Base-by-base conservation (phyloP, 2,888 invertebrate species). In the Oxytorus armatus region DNA sequence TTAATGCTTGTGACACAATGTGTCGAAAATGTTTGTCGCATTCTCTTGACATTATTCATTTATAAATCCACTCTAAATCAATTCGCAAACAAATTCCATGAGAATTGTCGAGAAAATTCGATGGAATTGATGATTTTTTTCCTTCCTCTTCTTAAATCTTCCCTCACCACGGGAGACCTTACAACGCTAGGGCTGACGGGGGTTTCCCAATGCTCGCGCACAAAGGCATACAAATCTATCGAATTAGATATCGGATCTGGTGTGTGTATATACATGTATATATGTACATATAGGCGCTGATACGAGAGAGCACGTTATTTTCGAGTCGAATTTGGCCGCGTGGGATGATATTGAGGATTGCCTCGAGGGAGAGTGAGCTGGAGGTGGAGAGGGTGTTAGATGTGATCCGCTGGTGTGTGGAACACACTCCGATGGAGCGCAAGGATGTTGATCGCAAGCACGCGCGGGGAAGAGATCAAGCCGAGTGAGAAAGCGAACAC, bases 341-440 rank as follows among this genome's bases (percentile, higher is more conserved):
- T 83, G 72, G 78, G 82, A 84, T 87, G 85, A 88, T 88, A 86
- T 87, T 82, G 87, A 83, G 88, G 85, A 86, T 88, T 86, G 88
- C 84, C 80, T 80, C 51, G 73, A 82, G 85, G 86, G 85, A 87
- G 85, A 86, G 74, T 72, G 82, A 25, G 55, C 55, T 63, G 77
- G 80, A 78, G 21, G 57, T 8, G 25, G 16, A 16, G 16, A 47
- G 25, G 39, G 14, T 14, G 21, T 18, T 49, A 18, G 49, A 33
- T 49, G 36, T 72, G 78, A 78, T 77, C 78, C 49, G 33, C 39
- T 39, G 63, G 77, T 70, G 70, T 70, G 77, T 53, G 49, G 25
- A 44, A 61, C 23, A 61, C 23, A 55, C 36, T 53, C 23, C 61
- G 8, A 49, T 7, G 51, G 23, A 53, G 47, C 23, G 23, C 23